Evolutionary conservation across 2,113 vertebrate species (phyloP).

Genomic region (Sebastes schlegelii): DNA sequence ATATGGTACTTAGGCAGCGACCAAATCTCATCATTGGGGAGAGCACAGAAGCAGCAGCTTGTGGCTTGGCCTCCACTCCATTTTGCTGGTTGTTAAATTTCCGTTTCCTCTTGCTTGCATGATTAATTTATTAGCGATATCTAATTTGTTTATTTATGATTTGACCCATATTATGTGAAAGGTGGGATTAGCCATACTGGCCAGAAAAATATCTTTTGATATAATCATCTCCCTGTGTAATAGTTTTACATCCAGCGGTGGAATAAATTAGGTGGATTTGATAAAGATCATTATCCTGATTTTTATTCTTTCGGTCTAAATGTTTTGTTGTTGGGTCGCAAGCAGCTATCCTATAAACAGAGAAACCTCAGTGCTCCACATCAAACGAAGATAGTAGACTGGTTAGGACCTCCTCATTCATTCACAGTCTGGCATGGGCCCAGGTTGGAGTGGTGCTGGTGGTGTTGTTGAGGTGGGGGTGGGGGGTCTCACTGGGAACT

Average conservation of each 20-base stretch:
- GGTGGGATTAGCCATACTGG: neutral
- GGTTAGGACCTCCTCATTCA: constrained; percentile 74
- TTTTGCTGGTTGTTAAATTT: constrained; percentile 23
- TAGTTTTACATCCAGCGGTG: neutral
- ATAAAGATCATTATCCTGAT: constrained; percentile 3
- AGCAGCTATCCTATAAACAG: constrained; percentile 62
- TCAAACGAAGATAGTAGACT: constrained; percentile 79
- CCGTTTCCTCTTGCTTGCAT: neutral
- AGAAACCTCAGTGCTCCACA: constrained; percentile 79
- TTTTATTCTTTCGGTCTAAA: constrained; percentile 32
- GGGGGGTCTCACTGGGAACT: constrained; percentile 49
- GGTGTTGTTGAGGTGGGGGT: constrained; percentile 43
- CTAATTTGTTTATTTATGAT: constrained; percentile 13
- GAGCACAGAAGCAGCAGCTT: constrained; percentile 52
- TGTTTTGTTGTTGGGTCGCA: constrained; percentile 36
- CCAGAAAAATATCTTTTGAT: neutral
- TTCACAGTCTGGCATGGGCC: constrained; percentile 72
- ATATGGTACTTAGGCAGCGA: constrained; percentile 79
- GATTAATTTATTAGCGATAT: constrained; percentile 11
- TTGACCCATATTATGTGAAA: neutral
- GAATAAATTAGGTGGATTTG: neutral
- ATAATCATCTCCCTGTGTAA: neutral
- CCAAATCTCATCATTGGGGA: constrained; percentile 66
- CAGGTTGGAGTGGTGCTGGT: constrained; percentile 67
- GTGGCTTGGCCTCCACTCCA: constrained; percentile 22